These are phyloP conservation scores for Stenchaetothrips biformis DNA, from an alignment of 2,888 invertebrate genomes.

Conservation along the genomic window DNA sequence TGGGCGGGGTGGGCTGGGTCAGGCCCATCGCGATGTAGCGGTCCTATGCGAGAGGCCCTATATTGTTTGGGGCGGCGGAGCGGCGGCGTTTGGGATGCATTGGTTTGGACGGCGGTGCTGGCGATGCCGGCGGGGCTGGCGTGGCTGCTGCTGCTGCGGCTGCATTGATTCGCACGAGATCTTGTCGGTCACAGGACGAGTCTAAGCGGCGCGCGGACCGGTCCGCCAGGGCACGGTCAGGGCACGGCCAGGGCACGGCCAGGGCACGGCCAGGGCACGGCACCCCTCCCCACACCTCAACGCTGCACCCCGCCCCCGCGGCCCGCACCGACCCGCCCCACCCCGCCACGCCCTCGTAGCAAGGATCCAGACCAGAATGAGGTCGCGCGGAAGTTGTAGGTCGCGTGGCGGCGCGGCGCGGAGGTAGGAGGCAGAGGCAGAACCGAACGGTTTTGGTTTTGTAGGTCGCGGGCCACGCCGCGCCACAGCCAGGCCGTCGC, in stretches of 20 bases:
- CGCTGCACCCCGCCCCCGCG: not conserved
- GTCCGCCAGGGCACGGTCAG: not conserved
- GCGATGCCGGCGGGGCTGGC: not conserved
- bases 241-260: not conserved
- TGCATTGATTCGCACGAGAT: constrained; percentile 19
- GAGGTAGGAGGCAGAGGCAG: not conserved
- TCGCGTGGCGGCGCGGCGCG: constrained; percentile 1
- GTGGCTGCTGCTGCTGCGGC: not conserved
- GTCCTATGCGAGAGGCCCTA: too few species aligned
- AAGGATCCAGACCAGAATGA: constrained; percentile 15
- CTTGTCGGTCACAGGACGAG: constrained; percentile 24
- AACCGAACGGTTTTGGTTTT: not conserved
- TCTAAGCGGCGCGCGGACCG: constrained; percentile 19
- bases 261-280: not conserved
- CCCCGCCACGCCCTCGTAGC: not conserved
- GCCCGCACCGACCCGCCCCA: not conserved
- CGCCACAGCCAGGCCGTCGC: not conserved
- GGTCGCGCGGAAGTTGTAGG: constrained; percentile 9
- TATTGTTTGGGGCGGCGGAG: too few species aligned
- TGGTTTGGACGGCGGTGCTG: too few species aligned
- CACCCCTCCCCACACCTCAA: not conserved
- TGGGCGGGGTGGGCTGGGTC: not conserved
- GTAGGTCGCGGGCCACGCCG: not conserved
- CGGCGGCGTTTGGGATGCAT: too few species aligned
- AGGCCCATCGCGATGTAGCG: not conserved